Percentiles rank a stretch among this genome's conserved stretches.
These are phyloP conservation scores for Schlechtendalia chinensis DNA, from an alignment of 1,140 invertebrate genomes.

Conservation along the genomic window DNA sequence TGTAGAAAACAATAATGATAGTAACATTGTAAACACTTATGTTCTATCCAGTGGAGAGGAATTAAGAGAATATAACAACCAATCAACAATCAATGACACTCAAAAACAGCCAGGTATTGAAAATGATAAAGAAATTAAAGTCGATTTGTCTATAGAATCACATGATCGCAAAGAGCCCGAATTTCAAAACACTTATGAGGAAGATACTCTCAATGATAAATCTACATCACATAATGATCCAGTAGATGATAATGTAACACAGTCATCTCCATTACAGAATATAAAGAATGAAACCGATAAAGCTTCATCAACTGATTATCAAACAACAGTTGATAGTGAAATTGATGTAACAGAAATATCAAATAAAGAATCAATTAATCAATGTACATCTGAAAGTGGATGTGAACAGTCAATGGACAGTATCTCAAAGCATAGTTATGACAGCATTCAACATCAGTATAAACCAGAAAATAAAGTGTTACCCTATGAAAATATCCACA, in stretches of 20 bases:
- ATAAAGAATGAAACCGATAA: neutral
- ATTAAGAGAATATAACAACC: neutral
- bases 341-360: neutral
- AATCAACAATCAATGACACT: too few species aligned
- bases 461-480: neutral
- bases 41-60: neutral
- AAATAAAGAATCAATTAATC: constrained; percentile 21
- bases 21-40: too few species aligned
- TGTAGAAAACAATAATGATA: too few species aligned
- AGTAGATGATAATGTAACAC: neutral
- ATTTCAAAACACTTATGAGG: neutral
- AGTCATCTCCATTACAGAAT: neutral
- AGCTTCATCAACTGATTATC: neutral
- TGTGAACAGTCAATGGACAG: neutral
- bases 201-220: neutral
- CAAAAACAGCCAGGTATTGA: too few species aligned
- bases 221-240: neutral
- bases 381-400: constrained; percentile 11
- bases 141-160: neutral
- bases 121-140: neutral
- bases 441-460: neutral
- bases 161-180: neutral
- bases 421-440: neutral
- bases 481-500: neutral
- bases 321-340: neutral